Evolutionary conservation across 2,113 vertebrate species (phyloP), one percentile per base, ranked within the genome.

Genomic region (Gila orcuttii): DNA sequence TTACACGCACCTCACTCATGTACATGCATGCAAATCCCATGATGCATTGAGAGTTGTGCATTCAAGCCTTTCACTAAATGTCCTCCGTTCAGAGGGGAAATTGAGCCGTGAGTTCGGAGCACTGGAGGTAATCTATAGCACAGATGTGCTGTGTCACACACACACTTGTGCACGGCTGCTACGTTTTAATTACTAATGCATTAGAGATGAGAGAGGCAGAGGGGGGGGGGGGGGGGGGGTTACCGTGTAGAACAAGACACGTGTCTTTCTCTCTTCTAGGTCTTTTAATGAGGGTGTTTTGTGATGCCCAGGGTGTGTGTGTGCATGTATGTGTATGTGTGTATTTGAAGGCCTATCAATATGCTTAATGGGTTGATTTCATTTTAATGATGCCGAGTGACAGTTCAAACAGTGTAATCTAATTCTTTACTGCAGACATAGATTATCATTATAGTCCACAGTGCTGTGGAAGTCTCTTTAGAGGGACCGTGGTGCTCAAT

Each of bases 111-210:
- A 45, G 39, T 59, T 57, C 64, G 8, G 78, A 71, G 28, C 79
- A 28, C 92, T 92, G 87, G 92, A n/a, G 0, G 78, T 90, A 90
- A 88, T 92, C 89, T 91, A 6, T 91, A 79, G 85, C 92, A 86
- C 95, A 95, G 92, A 94, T 93, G 93, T 52, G 93, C 90, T 39
- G 42, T 64, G 83, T 91, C 91, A 92, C 91, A 91, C 91, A 94
- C 50, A 33, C 75, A 87, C 90, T 52, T 2, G 6, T 17, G 33
- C 23, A 62, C 6, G 91, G 90, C 91, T 89, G 91, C 92, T 91
- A 92, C 91, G 87, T 93, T 94, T 93, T 94, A 94, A 94, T 96
- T 94, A 93, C 93, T 92, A 91, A 81, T 90, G 90, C 90, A 94
- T 94, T 91, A 93, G 90, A 82, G 93, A 91, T 82, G 91, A 91